Base-by-base conservation (phyloP, 2,888 invertebrate genomes). In the Punctoribates punctum region DNA sequence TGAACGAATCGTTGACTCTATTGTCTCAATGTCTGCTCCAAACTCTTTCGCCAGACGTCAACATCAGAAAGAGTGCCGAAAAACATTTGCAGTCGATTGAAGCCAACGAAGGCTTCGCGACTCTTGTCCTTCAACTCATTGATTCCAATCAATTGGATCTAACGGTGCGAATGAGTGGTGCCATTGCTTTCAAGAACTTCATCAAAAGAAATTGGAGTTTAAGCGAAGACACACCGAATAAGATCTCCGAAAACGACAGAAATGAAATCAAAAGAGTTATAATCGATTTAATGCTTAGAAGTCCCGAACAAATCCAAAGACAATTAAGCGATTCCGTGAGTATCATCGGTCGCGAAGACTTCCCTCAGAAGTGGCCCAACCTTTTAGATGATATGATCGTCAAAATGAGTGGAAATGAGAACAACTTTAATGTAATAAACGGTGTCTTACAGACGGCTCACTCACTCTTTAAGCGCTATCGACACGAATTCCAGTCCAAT, bases 181-280 rank as follows among this genome's bases (percentile, higher is more conserved):
- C 97, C 13, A 91, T 99, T 78, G 92, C 93, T 0, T 95, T 99
- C 83, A 99, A 99, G 84, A 99, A 99, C 84, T 97, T 91, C 83
- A 89, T 97, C 27, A 97, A 96, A 84, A 87, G 96, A 75, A 96
- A 98, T 85, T 99, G 99, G 99, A 88, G 75, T 73, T 77, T 87
- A 80, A 80, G 89, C 88, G 87, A 87, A 77, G 92, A 92, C 83
- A 93, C 92, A 83, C 85, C 86, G 0, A 91, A 95, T 84, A 88
- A 90, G 81, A 93, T 97, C 78, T 92, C 93, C 82, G 86, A 85
- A 23, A 86, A 88, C 73, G 96, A 97, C 85, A 87, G 97, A 72
- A 85, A 85, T 15, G 88, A 91, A 0, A 90, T 97, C 75, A 96
- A 96, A 84, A 88, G 88, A 15, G 86, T 92, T 0, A 95, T 97